These are phyloP conservation scores for Diorhabda carinulata DNA, from an alignment of 1,140 invertebrate species.

Conservation along the genomic window DNA sequence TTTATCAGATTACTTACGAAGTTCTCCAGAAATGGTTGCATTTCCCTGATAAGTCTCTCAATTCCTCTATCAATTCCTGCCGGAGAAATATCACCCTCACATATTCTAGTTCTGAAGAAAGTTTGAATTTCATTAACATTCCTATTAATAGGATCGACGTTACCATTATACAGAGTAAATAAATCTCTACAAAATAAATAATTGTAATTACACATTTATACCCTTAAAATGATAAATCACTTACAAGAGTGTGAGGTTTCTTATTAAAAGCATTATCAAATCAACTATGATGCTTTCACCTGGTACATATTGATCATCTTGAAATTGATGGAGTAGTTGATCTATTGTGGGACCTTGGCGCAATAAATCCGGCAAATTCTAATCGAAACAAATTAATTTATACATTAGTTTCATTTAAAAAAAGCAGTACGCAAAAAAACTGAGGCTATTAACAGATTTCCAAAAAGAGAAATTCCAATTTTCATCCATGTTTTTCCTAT, in stretches of 20 bases:
- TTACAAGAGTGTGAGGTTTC: constrained; percentile 41
- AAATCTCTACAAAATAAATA: constrained; percentile 36
- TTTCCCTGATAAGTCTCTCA: constrained; percentile 39
- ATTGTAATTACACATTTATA: background rate
- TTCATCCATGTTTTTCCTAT: too few species aligned
- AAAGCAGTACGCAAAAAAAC: background rate
- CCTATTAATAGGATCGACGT: constrained; percentile 37
- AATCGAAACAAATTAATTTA: background rate
- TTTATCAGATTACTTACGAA: constrained; percentile 35
- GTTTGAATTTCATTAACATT: constrained; percentile 47
- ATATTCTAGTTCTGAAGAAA: constrained; percentile 50
- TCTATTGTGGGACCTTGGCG: constrained; percentile 46
- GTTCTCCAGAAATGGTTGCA: constrained; percentile 39
- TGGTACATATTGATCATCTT: constrained; percentile 44
- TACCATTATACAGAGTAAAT: constrained; percentile 33
- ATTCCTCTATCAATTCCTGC: constrained; percentile 37
- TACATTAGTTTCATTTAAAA: background rate
- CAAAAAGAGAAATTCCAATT: too few species aligned
- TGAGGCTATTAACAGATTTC: too few species aligned
- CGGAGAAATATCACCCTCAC: constrained; percentile 44
- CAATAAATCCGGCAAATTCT: constrained; percentile 34
- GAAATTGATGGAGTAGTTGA: constrained; percentile 48
- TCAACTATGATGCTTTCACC: constrained; percentile 50
- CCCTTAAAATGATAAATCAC: constrained; percentile 4
- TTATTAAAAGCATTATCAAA: constrained; percentile 46